These are phyloP conservation scores for Atrichornis clamosus DNA, from an alignment of 2,113 vertebrate species.

Conservation along the genomic window DNA sequence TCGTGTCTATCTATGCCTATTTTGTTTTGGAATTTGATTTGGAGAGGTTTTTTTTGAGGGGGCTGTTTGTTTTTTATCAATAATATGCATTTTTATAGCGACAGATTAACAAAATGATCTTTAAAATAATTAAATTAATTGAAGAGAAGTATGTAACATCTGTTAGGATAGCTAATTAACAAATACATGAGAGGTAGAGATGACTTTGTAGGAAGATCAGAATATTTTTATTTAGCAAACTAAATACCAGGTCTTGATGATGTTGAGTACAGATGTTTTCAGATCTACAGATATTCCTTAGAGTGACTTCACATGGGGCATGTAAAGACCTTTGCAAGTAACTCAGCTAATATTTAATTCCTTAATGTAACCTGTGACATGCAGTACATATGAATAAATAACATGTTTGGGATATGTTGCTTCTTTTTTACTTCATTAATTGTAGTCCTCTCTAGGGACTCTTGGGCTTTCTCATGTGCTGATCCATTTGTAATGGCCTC, in stretches of 20 bases:
- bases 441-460: not conserved
- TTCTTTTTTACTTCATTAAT: not conserved
- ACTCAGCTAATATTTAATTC: not conserved
- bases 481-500: not conserved
- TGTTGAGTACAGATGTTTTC: not conserved
- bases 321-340: not conserved
- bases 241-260: not conserved
- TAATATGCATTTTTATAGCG: not conserved
- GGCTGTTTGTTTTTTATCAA: not conserved
- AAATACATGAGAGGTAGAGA: not conserved
- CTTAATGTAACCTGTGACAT: not conserved
- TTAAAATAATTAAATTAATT: not conserved
- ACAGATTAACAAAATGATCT: not conserved
- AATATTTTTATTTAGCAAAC: not conserved
- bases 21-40: not conserved
- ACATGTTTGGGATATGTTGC: not conserved
- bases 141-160: not conserved
- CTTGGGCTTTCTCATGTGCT: not conserved
- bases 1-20: not conserved
- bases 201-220: not conserved
- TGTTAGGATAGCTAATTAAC: not conserved
- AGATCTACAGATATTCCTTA: not conserved
- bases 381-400: not conserved
- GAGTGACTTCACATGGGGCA: not conserved
- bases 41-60: accelerated